Evolutionary conservation across 1,140 invertebrate genomes (phyloP).

Genomic region (Caenorhabditis latens): DNA sequence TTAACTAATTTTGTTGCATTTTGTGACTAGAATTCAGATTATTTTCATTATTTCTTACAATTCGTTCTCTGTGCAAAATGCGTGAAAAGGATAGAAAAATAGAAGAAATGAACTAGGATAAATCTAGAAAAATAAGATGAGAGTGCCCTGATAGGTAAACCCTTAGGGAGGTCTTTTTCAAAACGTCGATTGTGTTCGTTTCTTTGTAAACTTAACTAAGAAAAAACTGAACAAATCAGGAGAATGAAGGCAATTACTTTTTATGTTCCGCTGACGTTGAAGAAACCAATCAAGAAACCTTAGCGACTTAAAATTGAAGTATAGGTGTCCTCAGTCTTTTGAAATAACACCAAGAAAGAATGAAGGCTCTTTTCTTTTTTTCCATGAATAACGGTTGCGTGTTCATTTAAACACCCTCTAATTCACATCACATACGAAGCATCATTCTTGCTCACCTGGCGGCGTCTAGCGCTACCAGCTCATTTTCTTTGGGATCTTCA

Average conservation of each 20-base stretch:
- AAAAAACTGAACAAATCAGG: not conserved
- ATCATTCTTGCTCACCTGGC: not conserved
- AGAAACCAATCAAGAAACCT: slow-evolving; percentile 40
- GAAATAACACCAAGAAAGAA: not conserved
- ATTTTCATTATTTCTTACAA: not conserved
- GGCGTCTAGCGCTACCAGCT: no score
- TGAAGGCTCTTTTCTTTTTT: not conserved
- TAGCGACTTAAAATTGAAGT: not conserved
- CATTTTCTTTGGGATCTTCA: not conserved
- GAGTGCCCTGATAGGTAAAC: slow-evolving; percentile 44
- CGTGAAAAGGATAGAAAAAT: not conserved
- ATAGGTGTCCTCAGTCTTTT: not conserved
- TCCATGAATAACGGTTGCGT: slow-evolving; percentile 25
- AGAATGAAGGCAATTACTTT: slow-evolving; percentile 45
- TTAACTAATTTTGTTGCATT: slow-evolving; percentile 39
- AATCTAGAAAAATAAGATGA: slow-evolving; percentile 15
- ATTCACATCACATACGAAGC: not conserved
- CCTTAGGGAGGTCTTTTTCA: slow-evolving; percentile 19
- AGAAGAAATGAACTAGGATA: not conserved
- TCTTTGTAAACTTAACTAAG: not conserved
- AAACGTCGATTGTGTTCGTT: slow-evolving; percentile 36
- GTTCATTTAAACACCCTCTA: not conserved
- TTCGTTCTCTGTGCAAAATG: not conserved
- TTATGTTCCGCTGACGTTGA: not conserved
- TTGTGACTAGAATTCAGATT: not conserved